phyloP scores from a whole-genome alignment of 2,113 vertebrate genomes.

The Centropus bengalensis region DNA sequence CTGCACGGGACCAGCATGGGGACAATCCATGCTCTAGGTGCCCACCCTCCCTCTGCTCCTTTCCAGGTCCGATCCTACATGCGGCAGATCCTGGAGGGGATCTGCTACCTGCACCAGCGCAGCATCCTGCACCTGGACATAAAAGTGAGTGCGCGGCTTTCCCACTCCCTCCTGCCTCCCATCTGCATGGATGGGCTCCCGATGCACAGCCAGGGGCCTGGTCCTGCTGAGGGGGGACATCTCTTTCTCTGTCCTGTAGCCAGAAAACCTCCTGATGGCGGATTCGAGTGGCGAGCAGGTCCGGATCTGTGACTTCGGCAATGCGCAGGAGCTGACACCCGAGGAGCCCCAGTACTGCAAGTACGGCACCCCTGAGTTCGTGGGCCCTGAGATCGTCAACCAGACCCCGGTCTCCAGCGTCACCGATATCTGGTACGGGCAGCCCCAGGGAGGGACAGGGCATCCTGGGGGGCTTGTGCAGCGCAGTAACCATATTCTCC shows the following conservation, averaged over 20 bases:
- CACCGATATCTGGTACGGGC: constrained; percentile 91
- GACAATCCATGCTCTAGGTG: background rate
- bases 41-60: background rate
- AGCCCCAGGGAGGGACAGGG: background rate
- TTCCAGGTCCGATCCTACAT: constrained; percentile 88
- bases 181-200: background rate
- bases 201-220: rapidly evolving
- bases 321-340: constrained; percentile 82
- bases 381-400: constrained; percentile 94
- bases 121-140: constrained; percentile 92
- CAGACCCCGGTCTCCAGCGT: constrained; percentile 91
- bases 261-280: constrained; percentile 94
- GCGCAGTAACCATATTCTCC: background rate
- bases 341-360: constrained; percentile 92
- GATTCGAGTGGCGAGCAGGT: constrained; percentile 87
- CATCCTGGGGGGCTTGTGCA: background rate
- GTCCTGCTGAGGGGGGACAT: background rate
- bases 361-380: constrained; percentile 95
- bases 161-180: rapidly evolving
- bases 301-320: constrained; percentile 94
- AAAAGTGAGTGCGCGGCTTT: constrained; percentile 78
- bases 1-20: background rate
- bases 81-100: constrained; percentile 89
- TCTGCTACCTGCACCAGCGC: constrained; percentile 89
- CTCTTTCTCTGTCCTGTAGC: constrained; percentile 71